Percentiles rank a stretch among this genome's conserved stretches.
Evolutionary conservation across 2,888 invertebrate genomes (phyloP).

Genomic region (Mythimna ferrago): DNA sequence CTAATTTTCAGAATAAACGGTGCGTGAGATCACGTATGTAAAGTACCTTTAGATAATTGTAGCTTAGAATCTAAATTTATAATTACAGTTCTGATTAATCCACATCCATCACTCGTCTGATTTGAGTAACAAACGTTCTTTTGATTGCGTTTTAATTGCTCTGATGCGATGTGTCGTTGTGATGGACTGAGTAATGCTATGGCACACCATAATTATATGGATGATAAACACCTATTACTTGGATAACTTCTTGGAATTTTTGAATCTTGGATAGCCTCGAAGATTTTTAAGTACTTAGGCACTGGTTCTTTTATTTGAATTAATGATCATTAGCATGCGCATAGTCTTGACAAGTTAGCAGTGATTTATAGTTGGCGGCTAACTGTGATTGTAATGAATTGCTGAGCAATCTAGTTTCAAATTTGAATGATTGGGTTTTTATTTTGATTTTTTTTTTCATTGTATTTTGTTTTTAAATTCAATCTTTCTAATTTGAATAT

Average conservation of each 20-base stretch:
- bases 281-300: not conserved
- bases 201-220: conserved; percentile 49
- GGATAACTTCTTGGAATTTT: conserved; percentile 19
- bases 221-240: conserved; percentile 28
- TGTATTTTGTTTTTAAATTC: too few species aligned
- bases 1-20: conserved; percentile 38
- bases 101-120: conserved; percentile 71
- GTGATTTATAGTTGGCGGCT: not conserved
- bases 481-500: too few species aligned
- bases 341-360: not conserved
- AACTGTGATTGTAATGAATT: not conserved
- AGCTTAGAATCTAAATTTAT: conserved; percentile 67
- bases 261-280: not conserved
- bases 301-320: not conserved
- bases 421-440: not conserved
- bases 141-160: conserved; percentile 88
- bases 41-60: conserved; percentile 66
- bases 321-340: not conserved
- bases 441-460: too few species aligned
- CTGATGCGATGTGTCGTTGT: conserved; percentile 71
- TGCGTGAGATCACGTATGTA: conserved; percentile 33
- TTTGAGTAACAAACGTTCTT: conserved; percentile 69
- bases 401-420: not conserved
- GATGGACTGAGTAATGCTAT: conserved; percentile 68
- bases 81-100: conserved; percentile 83